Evolutionary conservation across 2,113 vertebrate species (phyloP).

Genomic region (Semnornis frantzii): DNA sequence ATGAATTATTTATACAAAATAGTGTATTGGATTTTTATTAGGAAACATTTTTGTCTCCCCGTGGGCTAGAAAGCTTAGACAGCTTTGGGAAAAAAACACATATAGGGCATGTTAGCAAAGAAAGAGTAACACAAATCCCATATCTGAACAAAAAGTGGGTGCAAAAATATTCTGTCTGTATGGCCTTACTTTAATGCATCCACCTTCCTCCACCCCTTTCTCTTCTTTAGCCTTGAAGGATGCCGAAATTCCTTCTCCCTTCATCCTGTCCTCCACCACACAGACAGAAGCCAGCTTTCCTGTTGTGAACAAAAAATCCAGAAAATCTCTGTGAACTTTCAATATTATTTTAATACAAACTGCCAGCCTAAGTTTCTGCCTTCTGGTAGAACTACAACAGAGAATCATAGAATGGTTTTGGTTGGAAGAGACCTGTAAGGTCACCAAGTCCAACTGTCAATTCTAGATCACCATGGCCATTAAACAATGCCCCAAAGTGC

Average conservation of each 20-base stretch:
- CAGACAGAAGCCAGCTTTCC: not conserved
- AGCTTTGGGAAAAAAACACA: not conserved
- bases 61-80: not conserved
- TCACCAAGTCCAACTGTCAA: too few species aligned
- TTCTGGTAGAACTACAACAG: not conserved
- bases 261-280: not conserved
- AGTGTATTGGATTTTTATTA: not conserved
- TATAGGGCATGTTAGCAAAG: not conserved
- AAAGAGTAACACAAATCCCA: rapidly evolving
- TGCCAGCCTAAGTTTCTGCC: not conserved
- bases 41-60: not conserved
- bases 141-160: not conserved
- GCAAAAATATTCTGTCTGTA: not conserved
- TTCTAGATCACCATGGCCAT: too few species aligned
- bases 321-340: not conserved
- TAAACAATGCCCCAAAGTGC: too few species aligned
- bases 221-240: not conserved
- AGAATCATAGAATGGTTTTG: too few species aligned
- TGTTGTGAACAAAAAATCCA: not conserved
- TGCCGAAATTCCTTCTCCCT: not conserved
- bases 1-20: not conserved
- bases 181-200: rapidly evolving
- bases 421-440: too few species aligned
- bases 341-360: not conserved
- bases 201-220: not conserved